phyloP scores from a whole-genome alignment of 2,113 vertebrate genomes.

The Egretta garzetta region DNA sequence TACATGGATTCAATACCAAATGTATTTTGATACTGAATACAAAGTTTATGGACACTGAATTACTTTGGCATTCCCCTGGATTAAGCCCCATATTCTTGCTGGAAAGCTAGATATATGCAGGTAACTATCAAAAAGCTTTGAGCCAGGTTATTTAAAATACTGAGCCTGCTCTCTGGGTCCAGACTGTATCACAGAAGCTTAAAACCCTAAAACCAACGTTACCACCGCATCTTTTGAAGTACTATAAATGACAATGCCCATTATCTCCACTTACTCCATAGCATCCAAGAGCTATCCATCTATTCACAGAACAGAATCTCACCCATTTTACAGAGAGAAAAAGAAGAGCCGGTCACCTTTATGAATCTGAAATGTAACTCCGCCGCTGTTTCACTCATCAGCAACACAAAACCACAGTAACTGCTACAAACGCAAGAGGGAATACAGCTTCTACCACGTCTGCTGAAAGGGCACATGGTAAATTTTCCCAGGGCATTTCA shows the following conservation, averaged over 20 bases:
- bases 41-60: neutral
- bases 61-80: neutral
- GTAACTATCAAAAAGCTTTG: neutral
- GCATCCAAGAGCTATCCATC: neutral
- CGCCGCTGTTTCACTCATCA: neutral
- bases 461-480: neutral
- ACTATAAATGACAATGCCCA: neutral
- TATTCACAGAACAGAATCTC: neutral
- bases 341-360: neutral
- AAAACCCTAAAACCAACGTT: neutral
- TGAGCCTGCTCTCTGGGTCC: neutral
- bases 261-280: neutral
- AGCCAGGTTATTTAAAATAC: neutral
- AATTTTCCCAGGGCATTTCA: neutral
- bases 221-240: neutral
- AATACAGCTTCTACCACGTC: neutral
- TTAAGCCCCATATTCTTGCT: neutral
- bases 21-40: neutral
- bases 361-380: neutral
- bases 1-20: neutral
- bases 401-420: neutral
- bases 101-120: neutral
- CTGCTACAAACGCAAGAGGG: neutral
- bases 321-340: neutral
- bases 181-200: neutral